Evolutionary conservation across 37 sponge, comb jelly and placozoan genomes (phyloP).

Genomic region (Lycopodina hypogea): DNA sequence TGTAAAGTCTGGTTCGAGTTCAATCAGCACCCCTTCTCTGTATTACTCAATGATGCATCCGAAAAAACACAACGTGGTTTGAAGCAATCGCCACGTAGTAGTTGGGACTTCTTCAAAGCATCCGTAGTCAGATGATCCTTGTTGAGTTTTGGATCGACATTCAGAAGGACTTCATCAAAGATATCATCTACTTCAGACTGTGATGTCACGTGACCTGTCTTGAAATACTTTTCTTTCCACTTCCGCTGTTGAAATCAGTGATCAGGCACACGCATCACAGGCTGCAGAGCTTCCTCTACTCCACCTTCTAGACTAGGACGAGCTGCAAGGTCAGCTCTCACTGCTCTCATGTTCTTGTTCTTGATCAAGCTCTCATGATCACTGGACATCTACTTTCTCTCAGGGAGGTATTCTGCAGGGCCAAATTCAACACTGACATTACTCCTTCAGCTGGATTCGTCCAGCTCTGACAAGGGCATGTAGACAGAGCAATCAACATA

Average conservation of each 20-base stretch:
- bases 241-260: constrained; percentile 22
- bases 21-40: not conserved
- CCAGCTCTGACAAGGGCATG: too few species aligned
- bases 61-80: constrained; percentile 30
- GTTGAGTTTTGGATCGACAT: constrained; percentile 11
- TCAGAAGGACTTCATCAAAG: not conserved
- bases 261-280: constrained; percentile 2
- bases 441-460: too few species aligned
- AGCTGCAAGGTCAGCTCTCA: not conserved
- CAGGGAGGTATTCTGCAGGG: too few species aligned
- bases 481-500: too few species aligned
- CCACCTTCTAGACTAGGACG: constrained; percentile 3
- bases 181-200: not conserved
- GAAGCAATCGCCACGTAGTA: constrained; percentile 13
- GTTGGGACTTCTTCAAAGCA: not conserved
- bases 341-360: constrained; percentile 12
- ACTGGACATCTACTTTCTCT: not conserved
- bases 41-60: not conserved
- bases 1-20: constrained; percentile 1
- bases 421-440: too few species aligned
- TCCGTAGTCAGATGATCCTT: not conserved
- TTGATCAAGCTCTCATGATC: constrained; percentile 7
- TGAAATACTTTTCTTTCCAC: constrained; percentile 20
- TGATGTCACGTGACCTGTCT: not conserved
- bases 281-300: constrained; percentile 8